Evolutionary conservation across 2,888 invertebrate species (phyloP), one percentile per base, ranked within the genome.

Genomic region (Lithophane ornitopus): DNA sequence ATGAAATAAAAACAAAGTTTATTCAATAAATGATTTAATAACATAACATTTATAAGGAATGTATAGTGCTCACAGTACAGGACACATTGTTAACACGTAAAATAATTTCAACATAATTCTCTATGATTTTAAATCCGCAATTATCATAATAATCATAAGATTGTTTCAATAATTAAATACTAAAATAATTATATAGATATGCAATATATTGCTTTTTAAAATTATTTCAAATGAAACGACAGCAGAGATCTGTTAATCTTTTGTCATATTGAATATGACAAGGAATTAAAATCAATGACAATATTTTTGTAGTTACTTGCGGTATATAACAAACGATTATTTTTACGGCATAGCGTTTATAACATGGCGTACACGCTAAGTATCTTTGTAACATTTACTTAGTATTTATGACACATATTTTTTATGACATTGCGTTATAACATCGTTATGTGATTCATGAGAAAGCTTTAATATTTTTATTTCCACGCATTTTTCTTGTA

Each of bases 1-100:
- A 39, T 0, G 12, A 63, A 76, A 65, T 73, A 61, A 73, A 76
- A 73, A 68, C 19, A 39, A 66, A 46, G 11, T 39, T 26, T 58
- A 70, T 82, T 85, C 63, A 83, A 82, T 83, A 83, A 86, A 81
- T 84, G 81, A 82, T 85, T 88, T 84, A 85, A 72, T 89, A 87
- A 85, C 79, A 78, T 82, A 89, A 75, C 74, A 87, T 84, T 76
- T 86, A 76, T 77, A 85, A 22, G 86, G 82, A 78, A 82, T 86
- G 73, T 86, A 75, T 54, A 87, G 78, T 82, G 82, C 76, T 85
- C 82, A 85, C 75, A 81, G 71, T 73, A 76, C 73, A 85, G 68
- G 70, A 81, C 58, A 75, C 65, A 70, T 70, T 56, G 66, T 70
- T 74, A 79, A 69, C 80, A 74, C 67, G 52, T 79, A 74, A 81